Evolutionary conservation across 2,797 vertebrate genomes (phyloP).

Genomic region (Florisuga fusca): DNA sequence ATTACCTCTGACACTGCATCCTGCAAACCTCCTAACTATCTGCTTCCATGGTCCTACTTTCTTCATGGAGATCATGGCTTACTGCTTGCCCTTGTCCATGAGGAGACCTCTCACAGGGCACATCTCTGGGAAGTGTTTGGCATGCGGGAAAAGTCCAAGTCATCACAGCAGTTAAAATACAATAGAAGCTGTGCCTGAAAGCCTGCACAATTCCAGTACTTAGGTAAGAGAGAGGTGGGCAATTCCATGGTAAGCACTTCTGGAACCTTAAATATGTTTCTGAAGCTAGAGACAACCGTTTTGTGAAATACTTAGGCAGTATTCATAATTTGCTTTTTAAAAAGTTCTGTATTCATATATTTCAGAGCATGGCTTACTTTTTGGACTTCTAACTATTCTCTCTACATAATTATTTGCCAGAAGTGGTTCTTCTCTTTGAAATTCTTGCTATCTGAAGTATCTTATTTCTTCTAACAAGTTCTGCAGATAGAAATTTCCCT

Average conservation of each 20-base stretch:
- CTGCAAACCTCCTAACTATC: not conserved
- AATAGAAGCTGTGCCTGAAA: not conserved
- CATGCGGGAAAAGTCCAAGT: not conserved
- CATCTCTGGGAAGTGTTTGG: not conserved
- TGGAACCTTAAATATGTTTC: not conserved
- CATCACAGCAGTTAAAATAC: not conserved
- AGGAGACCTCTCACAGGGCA: not conserved
- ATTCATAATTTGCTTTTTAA: not conserved
- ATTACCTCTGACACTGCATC: not conserved
- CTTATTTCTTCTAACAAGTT: conserved; percentile 5
- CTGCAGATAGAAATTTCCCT: not conserved
- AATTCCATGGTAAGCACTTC: not conserved
- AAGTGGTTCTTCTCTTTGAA: not conserved
- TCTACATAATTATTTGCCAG: not conserved
- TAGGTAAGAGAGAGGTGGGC: not conserved
- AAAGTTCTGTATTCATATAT: not conserved
- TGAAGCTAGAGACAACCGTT: not conserved
- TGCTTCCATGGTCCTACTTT: not conserved
- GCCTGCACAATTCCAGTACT: not conserved
- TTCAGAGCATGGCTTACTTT: not conserved
- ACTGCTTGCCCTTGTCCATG: not conserved
- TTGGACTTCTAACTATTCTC: not conserved
- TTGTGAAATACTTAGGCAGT: not conserved
- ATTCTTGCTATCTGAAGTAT: not conserved
- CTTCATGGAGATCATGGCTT: not conserved